phyloP scores from a whole-genome alignment of 2,113 vertebrate genomes.

The Leuciscus idus region DNA sequence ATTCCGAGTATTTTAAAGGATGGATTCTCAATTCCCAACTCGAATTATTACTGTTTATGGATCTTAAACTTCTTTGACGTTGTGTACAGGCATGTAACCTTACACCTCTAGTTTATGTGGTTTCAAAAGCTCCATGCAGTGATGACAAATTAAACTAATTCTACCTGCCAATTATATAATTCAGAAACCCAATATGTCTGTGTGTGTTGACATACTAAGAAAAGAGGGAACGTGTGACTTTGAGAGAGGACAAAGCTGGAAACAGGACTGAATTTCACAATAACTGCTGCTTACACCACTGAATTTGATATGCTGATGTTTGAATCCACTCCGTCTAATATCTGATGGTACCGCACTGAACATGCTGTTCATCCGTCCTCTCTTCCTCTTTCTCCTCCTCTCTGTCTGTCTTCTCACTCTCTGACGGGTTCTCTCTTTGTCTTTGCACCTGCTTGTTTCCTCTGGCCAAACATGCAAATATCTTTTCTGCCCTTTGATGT shows the following conservation, averaged over 20 bases:
- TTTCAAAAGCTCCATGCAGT: background rate
- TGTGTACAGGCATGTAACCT: background rate
- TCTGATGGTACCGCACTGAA: constrained; percentile 42
- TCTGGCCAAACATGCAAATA: constrained; percentile 29
- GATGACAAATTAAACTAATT: background rate
- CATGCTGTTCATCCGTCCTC: constrained; percentile 4
- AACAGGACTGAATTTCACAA: constrained; percentile 45
- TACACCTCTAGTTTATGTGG: background rate
- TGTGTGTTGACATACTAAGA: background rate
- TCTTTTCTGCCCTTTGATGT: background rate
- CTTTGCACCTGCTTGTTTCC: constrained; percentile 22
- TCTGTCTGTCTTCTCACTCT: background rate
- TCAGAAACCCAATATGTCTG: background rate
- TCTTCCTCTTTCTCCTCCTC: constrained; percentile 4
- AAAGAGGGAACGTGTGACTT: background rate
- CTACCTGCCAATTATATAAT: background rate
- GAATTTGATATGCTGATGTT: constrained; percentile 66
- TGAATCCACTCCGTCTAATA: constrained; percentile 24
- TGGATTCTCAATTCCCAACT: background rate
- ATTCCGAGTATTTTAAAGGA: background rate
- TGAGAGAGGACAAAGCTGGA: constrained; percentile 19
- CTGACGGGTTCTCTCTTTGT: background rate
- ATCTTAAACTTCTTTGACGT: background rate
- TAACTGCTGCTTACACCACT: constrained; percentile 55
- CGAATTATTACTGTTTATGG: background rate